A percentile compares a stretch with the other conserved stretches of the same genome.
Conservation (phyloP, 2,113 vertebrate genomes). For the Siniperca chuatsi region DNA sequence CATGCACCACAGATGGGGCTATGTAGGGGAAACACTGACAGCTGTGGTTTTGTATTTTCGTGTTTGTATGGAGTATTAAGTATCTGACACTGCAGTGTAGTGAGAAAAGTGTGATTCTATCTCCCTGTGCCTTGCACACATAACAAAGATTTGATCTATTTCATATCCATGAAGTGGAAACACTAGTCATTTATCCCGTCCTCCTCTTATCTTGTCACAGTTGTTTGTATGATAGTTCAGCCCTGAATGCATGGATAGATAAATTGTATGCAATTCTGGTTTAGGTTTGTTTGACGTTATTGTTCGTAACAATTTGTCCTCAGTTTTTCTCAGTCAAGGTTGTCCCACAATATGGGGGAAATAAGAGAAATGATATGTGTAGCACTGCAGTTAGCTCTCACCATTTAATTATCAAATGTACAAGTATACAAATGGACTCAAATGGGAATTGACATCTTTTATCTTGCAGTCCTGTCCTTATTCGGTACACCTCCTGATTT, state of each 20-base stretch:
- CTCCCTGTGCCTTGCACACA: neutral
- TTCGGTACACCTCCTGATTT: conserved; percentile 51
- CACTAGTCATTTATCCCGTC: conserved; percentile 57
- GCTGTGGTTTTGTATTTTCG: neutral
- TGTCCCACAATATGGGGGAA: conserved; percentile 6
- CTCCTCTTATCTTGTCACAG: conserved; percentile 70
- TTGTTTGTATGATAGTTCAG: conserved; percentile 62
- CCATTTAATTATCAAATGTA: conserved; percentile 47
- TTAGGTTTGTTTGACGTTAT: conserved; percentile 53
- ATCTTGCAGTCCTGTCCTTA: conserved; percentile 20
- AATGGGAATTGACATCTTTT: conserved; percentile 11
- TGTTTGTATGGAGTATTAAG: conserved; percentile 29
- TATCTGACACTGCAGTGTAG: conserved; percentile 4
- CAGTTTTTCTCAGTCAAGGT: conserved; percentile 58
- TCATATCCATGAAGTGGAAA: conserved; percentile 57
- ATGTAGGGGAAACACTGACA: neutral
- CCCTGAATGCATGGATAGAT: conserved; percentile 63
- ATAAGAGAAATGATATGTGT: neutral
- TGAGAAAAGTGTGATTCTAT: conserved; percentile 8
- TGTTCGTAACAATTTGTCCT: conserved; percentile 53
- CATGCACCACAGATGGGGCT: neutral
- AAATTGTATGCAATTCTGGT: conserved; percentile 60
- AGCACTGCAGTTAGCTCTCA: neutral
- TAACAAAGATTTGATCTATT: conserved; percentile 58
- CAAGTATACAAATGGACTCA: conserved; percentile 3